phyloP scores from a whole-genome alignment of 2,797 vertebrate genomes.

The Crocidura indochinensis region DNA sequence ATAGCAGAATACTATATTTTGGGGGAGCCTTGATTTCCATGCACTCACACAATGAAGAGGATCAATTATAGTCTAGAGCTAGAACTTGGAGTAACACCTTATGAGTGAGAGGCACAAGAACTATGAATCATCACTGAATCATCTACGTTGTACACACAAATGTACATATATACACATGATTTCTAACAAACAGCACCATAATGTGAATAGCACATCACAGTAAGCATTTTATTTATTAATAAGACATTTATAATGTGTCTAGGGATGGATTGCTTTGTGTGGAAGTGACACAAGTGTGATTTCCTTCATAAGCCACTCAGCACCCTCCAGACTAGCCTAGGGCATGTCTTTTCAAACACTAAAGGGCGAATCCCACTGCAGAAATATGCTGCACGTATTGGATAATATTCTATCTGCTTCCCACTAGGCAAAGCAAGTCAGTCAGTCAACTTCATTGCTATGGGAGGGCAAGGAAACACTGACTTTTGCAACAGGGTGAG shows the following conservation, averaged over 20 bases:
- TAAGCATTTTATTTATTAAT: neutral
- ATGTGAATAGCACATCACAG: neutral
- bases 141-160: too few species aligned
- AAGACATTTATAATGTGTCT: neutral
- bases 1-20: too few species aligned
- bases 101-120: too few species aligned
- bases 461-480: neutral
- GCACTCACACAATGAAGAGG: too few species aligned
- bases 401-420: neutral
- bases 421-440: constrained; percentile 41
- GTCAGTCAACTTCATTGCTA: constrained; percentile 1
- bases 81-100: too few species aligned
- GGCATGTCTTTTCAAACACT: neutral
- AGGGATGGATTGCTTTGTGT: neutral
- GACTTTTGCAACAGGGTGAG: constrained; percentile 36
- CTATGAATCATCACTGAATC: too few species aligned
- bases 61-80: too few species aligned
- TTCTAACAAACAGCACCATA: neutral
- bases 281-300: neutral
- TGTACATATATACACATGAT: too few species aligned
- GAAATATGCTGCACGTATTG: neutral
- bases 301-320: neutral
- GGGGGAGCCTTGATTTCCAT: too few species aligned
- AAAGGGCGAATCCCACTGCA: neutral
- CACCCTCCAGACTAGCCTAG: neutral